These are phyloP conservation scores for Donacobius atricapilla DNA, from an alignment of 2,113 vertebrate genomes.

Conservation along the genomic window DNA sequence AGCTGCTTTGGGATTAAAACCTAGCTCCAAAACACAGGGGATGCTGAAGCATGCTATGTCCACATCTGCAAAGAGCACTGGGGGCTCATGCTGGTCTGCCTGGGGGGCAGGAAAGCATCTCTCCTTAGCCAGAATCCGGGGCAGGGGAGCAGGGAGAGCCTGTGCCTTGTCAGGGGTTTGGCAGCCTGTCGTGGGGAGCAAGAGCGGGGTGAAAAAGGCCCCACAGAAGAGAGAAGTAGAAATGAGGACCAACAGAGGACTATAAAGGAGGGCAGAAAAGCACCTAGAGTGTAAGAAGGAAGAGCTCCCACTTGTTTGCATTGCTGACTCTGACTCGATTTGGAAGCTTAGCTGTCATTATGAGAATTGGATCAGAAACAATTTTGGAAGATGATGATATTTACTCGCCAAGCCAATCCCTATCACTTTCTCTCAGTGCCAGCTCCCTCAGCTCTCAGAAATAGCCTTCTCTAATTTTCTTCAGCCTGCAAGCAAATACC, in stretches of 20 bases:
- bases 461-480: slow-evolving; percentile 45
- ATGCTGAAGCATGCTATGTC: fast-evolving
- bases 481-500: slow-evolving; percentile 24
- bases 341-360: slow-evolving; percentile 57
- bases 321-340: slow-evolving; percentile 31
- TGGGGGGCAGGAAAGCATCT: neutral
- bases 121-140: neutral
- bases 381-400: slow-evolving; percentile 44
- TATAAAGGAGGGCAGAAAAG: neutral
- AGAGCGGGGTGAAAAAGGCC: neutral
- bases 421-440: neutral
- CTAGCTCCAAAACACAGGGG: neutral
- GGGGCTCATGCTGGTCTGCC: neutral
- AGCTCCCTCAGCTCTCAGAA: slow-evolving; percentile 40
- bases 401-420: slow-evolving; percentile 54
- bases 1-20: slow-evolving; percentile 7
- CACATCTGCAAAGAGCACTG: neutral
- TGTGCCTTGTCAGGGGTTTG: neutral
- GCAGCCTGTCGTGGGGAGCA: fast-evolving
- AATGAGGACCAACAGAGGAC: neutral
- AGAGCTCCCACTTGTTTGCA: neutral
- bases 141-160: neutral
- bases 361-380: slow-evolving; percentile 54
- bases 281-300: neutral
- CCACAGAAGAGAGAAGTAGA: neutral